phyloP scores from a whole-genome alignment of 2,888 invertebrate genomes.

The Scaptomyza polygonia region DNA sequence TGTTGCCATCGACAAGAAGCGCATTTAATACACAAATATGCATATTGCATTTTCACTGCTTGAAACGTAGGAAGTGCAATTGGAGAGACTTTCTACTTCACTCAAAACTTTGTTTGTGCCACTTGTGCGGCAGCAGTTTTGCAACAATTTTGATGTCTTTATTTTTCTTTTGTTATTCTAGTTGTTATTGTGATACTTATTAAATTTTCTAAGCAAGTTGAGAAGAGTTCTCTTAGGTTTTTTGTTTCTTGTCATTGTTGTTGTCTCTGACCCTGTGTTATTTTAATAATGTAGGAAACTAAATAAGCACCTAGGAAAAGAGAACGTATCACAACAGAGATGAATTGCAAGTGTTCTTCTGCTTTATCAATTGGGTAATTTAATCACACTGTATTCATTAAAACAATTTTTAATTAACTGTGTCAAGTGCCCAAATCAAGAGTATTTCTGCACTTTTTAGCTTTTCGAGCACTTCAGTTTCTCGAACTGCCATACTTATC shows the following conservation, averaged over 20 bases:
- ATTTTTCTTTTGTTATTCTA: conserved; percentile 43
- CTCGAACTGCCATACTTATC: conserved; percentile 43
- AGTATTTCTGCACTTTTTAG: not conserved
- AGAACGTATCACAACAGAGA: conserved; percentile 5
- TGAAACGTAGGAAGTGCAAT: conserved; percentile 15
- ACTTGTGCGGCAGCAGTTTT: conserved; percentile 59
- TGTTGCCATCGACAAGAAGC: conserved; percentile 25
- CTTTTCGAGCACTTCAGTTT: conserved; percentile 1
- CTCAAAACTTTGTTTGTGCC: conserved; percentile 59
- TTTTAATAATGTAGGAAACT: conserved; percentile 46
- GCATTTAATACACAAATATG: conserved; percentile 45
- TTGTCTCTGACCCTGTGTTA: conserved; percentile 56
- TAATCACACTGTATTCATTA: conserved; percentile 55
- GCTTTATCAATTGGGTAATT: conserved; percentile 65
- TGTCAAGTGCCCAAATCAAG: conserved; percentile 26
- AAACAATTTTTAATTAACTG: conserved; percentile 63
- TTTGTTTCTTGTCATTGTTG: conserved; percentile 15
- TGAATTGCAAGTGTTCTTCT: conserved; percentile 44
- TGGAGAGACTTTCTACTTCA: conserved; percentile 48
- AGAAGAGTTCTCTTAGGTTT: conserved; percentile 34
- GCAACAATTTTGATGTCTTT: conserved; percentile 55
- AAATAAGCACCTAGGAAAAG: not conserved
- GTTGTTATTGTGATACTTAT: conserved; percentile 49
- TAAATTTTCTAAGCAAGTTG: conserved; percentile 57
- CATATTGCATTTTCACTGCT: conserved; percentile 67